These are phyloP conservation scores for Phylloscopus trochiloides DNA, from an alignment of 2,113 vertebrate genomes.

Conservation along the genomic window DNA sequence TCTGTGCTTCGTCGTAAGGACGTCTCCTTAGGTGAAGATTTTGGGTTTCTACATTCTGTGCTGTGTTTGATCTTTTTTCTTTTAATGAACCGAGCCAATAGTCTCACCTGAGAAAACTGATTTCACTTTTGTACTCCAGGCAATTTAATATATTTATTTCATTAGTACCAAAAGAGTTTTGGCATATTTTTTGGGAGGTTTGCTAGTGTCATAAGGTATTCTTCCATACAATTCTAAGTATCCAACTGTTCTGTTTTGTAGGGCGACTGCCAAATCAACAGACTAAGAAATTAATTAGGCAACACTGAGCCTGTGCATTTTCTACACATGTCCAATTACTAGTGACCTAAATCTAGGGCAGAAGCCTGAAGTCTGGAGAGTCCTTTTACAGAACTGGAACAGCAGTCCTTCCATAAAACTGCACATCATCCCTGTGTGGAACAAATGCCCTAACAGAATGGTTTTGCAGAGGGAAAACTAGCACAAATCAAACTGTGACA, in stretches of 20 bases:
- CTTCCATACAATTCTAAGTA: conserved; percentile 15
- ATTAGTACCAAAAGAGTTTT: accelerated
- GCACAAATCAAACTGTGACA: neutral
- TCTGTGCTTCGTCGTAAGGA: neutral
- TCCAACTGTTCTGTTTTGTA: conserved; percentile 19
- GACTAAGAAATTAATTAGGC: conserved; percentile 55
- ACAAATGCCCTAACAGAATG: neutral
- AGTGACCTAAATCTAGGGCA: conserved; percentile 51
- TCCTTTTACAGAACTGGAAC: neutral
- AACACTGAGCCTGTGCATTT: conserved; percentile 31
- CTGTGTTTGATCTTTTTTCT: neutral
- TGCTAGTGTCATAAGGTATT: neutral
- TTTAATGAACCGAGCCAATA: neutral
- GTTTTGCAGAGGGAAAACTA: neutral
- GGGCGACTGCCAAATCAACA: conserved; percentile 30
- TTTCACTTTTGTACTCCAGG: neutral
- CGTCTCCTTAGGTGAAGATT: neutral
- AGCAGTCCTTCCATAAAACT: neutral
- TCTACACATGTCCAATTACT: conserved; percentile 53
- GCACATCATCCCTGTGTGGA: neutral
- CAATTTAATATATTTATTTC: neutral
- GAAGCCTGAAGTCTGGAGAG: conserved; percentile 21
- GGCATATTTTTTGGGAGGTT: neutral
- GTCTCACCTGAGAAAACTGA: neutral
- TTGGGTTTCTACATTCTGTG: neutral